These are phyloP conservation scores for Hypothenemus hampei DNA, from an alignment of 1,140 invertebrate species.

Conservation along the genomic window DNA sequence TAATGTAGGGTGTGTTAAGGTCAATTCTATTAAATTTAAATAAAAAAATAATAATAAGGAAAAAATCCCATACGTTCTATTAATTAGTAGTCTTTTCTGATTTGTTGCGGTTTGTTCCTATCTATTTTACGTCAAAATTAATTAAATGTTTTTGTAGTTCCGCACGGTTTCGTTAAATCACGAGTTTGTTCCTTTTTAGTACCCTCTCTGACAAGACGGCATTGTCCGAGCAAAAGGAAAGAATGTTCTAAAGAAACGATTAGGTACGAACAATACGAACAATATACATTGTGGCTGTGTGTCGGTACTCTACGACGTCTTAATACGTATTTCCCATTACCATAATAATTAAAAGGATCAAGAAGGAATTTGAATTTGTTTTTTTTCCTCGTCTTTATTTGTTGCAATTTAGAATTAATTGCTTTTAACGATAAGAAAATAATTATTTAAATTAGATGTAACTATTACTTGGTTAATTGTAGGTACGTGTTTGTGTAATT, in stretches of 20 bases:
- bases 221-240: slow-evolving; percentile 8
- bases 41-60: too few relatives aligned
- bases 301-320: slow-evolving; percentile 10
- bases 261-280: slow-evolving; percentile 7
- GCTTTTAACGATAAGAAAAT: too few relatives aligned
- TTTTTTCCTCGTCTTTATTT: too few relatives aligned
- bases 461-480: too few relatives aligned
- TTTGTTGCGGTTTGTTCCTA: slow-evolving; percentile 8
- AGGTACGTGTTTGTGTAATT: too few relatives aligned
- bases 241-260: slow-evolving; percentile 10
- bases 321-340: slow-evolving; percentile 6
- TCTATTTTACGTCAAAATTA: slow-evolving; percentile 12
- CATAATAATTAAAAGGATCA: slow-evolving; percentile 4
- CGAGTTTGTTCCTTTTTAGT: slow-evolving; percentile 10
- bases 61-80: not conserved
- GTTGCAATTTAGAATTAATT: too few relatives aligned
- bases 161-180: slow-evolving; percentile 8
- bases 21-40: too few relatives aligned
- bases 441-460: too few relatives aligned
- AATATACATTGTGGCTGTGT: slow-evolving; percentile 2
- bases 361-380: too few relatives aligned
- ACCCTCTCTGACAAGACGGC: slow-evolving; percentile 4
- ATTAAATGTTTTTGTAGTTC: slow-evolving; percentile 10
- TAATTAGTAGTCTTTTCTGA: not conserved
- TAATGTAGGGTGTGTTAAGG: too few relatives aligned